Conservation (phyloP, 2,797 vertebrate genomes). For the Spondyliosoma cantharus region DNA sequence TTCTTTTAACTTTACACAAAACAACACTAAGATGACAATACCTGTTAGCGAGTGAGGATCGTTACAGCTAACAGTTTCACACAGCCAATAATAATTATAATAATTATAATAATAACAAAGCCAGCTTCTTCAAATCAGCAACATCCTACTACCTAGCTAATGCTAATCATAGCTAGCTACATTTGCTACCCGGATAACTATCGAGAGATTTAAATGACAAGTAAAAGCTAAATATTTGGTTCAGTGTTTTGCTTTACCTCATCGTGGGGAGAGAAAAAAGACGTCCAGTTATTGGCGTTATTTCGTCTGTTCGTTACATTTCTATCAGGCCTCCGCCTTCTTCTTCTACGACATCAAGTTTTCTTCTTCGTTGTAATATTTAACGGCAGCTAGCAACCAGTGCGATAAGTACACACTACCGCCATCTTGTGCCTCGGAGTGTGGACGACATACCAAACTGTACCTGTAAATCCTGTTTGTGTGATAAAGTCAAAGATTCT, state of each 20-base stretch:
- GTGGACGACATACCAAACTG: background rate
- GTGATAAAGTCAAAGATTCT: too few relatives aligned
- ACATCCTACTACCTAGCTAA: slow-evolving; percentile 5
- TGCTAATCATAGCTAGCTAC: background rate
- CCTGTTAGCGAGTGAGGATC: too few relatives aligned
- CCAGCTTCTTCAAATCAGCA: background rate
- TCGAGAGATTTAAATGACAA: background rate
- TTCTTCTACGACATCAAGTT: slow-evolving; percentile 5
- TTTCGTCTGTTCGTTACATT: too few relatives aligned
- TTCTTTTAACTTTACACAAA: background rate
- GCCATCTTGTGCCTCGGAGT: slow-evolving; percentile 10
- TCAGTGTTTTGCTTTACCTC: slow-evolving; percentile 21
- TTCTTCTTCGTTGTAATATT: background rate
- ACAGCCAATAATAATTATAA: background rate
- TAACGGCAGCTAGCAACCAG: too few relatives aligned
- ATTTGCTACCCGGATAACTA: background rate
- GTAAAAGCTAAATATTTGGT: background rate
- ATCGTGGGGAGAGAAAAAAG: background rate
- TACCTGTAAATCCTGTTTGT: too few relatives aligned
- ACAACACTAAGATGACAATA: background rate
- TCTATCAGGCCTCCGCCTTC: background rate
- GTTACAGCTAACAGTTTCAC: background rate
- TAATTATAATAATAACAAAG: background rate
- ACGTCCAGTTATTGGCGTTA: background rate
- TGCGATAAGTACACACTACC: background rate